These are phyloP conservation scores for Tetraodon nigroviridis DNA, from an alignment of 2,113 vertebrate species.

Conservation along the genomic window DNA sequence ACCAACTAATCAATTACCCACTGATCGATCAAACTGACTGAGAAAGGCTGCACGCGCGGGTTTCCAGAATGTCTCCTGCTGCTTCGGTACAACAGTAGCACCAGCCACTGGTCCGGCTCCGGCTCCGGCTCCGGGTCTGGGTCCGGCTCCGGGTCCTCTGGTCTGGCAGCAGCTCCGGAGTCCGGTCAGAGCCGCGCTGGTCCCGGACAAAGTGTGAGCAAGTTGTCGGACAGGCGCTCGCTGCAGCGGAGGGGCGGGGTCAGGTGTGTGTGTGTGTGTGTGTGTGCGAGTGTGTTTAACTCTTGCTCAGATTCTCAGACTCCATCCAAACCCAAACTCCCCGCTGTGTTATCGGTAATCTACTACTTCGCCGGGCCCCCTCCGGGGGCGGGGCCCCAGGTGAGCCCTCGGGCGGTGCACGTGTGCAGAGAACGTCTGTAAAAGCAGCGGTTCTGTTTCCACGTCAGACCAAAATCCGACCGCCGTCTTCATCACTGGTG, in stretches of 20 bases:
- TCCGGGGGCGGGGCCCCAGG: constrained; percentile 11
- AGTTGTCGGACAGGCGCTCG: constrained; percentile 31
- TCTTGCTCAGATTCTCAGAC: neutral
- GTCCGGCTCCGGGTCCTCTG: neutral
- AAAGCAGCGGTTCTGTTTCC: constrained; percentile 28
- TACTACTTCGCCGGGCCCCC: neutral
- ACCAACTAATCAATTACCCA: no score
- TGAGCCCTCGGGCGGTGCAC: constrained; percentile 29
- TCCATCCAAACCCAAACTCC: neutral
- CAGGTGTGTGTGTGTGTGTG: constrained; percentile 25
- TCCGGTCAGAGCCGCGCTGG: constrained; percentile 8
- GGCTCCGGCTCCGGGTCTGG: no score
- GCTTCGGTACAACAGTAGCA: no score
- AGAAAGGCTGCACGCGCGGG: no score
- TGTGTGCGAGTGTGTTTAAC: constrained; percentile 17
- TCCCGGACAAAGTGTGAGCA: constrained; percentile 28
- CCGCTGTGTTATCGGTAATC: no score
- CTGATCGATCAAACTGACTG: no score
- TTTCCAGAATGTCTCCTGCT: no score
- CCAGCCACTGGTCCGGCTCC: neutral
- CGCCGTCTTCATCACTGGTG: no score
- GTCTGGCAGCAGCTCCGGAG: neutral
- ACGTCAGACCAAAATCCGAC: no score
- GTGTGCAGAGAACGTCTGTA: constrained; percentile 43
- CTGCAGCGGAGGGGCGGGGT: constrained; percentile 47